Base-by-base conservation (phyloP, 2,888 invertebrate species). In the Agrochola lychnidis region DNA sequence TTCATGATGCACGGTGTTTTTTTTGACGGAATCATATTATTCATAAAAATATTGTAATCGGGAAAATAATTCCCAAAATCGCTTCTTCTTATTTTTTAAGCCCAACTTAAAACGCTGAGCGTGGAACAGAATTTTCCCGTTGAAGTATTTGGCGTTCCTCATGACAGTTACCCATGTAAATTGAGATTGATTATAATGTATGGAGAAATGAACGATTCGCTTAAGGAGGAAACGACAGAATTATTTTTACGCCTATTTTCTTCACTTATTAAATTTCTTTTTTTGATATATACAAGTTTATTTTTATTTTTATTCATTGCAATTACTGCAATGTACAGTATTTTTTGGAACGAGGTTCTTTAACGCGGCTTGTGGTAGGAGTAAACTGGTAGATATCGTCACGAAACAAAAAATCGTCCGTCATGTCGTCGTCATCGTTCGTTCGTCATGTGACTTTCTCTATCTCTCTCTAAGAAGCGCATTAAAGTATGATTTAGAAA, bases 111-210 rank as follows among this genome's bases (percentile, higher is more conserved):
- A 79, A 82, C 48, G 57, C 67, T 73, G 69, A 77, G 66, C 67
- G 79, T 61, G 42, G 66, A 71, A 73, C 59, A 73, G 42, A 81
- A 76, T 76, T 81, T 79, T 82, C 57, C 25, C 25, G 51, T 16
- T 70, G 51, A 78, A 84, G 83, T 84, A 84, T 88, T 87, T 87
- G 79, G 59, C 73, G 76, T 72, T 78, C 73, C 68, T 78, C 79
- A 69, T 78, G 87, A 88, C 89, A 88, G 83, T 82, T 80, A 81
- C 59, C 59, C 79, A 78, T 73, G 85, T 89, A 89, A 90, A 89
- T 88, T 85, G 84, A 88, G 85, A 89, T 90, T 88, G 90, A 90
- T 89, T 82, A 79, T 74, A 70, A 72, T 63, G 68, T 75, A 79
- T 84, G 71, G 30, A 36, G 51, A 75, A 66, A 70, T 68, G 61